phyloP scores from a whole-genome alignment of 2,888 invertebrate genomes.

The Vandiemenella viatica region DNA sequence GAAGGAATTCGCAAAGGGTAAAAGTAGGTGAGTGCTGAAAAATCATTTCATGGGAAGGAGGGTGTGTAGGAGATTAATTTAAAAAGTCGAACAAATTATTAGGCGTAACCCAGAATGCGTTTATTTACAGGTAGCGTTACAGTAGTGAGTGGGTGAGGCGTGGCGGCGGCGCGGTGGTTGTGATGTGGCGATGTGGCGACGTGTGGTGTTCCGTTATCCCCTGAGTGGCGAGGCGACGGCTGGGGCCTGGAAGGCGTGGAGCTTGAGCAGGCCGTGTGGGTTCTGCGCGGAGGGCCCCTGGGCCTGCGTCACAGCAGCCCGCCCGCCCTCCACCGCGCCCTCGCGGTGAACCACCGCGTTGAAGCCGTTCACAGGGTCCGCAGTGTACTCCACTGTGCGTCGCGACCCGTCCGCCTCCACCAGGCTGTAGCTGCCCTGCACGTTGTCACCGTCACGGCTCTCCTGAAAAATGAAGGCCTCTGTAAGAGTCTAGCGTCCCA shows the following conservation, averaged over 20 bases:
- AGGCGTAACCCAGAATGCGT: no score
- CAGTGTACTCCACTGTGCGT: not conserved
- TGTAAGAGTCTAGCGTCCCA: no score
- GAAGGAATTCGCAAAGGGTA: no score
- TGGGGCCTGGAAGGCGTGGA: not conserved
- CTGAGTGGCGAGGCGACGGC: not conserved
- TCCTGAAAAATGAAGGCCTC: no score
- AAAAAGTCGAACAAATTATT: no score
- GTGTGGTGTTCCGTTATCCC: not conserved
- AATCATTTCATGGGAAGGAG: no score
- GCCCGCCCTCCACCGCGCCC: not conserved
- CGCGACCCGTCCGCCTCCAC: not conserved
- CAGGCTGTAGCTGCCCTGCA: not conserved
- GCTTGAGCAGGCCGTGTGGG: not conserved
- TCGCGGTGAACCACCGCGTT: not conserved
- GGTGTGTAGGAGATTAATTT: no score
- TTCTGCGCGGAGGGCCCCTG: not conserved
- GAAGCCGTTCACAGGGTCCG: not conserved
- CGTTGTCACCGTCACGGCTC: not conserved
- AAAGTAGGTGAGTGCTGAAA: no score
- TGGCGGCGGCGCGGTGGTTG: not conserved
- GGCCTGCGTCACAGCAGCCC: not conserved
- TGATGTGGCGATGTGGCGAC: no score
- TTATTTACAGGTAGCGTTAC: not conserved
- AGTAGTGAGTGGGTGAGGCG: not conserved